Percentiles rank a stretch among this genome's conserved stretches.
Conservation (phyloP, 92 coral and sea anemone genomes). For the Blastomussa wellsi region DNA sequence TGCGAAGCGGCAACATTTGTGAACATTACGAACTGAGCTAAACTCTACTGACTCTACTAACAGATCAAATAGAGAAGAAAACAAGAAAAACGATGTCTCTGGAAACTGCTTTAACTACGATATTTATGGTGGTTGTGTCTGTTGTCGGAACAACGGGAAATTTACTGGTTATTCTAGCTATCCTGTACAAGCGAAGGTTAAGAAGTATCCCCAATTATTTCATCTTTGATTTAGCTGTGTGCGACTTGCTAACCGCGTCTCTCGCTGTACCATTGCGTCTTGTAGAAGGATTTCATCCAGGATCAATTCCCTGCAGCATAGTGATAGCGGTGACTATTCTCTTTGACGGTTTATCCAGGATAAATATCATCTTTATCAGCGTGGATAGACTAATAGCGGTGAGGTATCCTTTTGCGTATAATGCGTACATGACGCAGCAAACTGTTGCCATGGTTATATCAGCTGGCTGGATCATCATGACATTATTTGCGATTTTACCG, state of each 20-base stretch:
- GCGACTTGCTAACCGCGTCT: slow-evolving; percentile 46
- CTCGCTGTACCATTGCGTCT: slow-evolving; percentile 63
- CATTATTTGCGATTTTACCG: slow-evolving; percentile 19
- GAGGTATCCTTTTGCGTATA: slow-evolving; percentile 63
- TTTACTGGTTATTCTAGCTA: slow-evolving; percentile 48
- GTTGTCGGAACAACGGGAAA: slow-evolving; percentile 48
- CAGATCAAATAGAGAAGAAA: too few species aligned
- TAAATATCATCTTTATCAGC: slow-evolving; percentile 57
- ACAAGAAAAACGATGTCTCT: background rate
- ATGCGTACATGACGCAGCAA: background rate
- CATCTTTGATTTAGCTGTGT: slow-evolving; percentile 48
- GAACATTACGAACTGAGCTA: background rate
- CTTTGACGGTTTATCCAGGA: slow-evolving; percentile 70
- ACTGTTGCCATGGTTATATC: background rate
- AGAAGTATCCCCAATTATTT: slow-evolving; percentile 52
- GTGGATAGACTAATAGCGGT: slow-evolving; percentile 65
- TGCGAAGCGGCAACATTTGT: background rate
- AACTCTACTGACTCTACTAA: too few species aligned
- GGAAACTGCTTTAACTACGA: slow-evolving; percentile 8
- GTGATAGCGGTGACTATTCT: slow-evolving; percentile 52
- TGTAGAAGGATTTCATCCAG: slow-evolving; percentile 35
- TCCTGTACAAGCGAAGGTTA: slow-evolving; percentile 44
- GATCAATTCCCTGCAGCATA: slow-evolving; percentile 30
- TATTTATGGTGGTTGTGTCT: slow-evolving; percentile 33
- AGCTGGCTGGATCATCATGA: slow-evolving; percentile 26